Evolutionary conservation across 2,888 invertebrate species (phyloP).

Genomic region (Ophion obscuratus): DNA sequence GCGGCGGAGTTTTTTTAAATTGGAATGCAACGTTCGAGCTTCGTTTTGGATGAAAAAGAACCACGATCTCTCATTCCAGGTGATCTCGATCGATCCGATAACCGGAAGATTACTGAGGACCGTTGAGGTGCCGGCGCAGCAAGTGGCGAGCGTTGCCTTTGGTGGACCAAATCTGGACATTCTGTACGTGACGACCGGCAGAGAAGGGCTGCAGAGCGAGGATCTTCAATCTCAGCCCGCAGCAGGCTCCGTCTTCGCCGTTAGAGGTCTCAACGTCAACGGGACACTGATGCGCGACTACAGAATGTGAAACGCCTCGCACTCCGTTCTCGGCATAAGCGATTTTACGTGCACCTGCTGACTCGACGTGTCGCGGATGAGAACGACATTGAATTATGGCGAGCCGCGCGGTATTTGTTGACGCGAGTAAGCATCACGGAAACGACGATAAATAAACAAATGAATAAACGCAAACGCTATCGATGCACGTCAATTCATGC

Average conservation of each 20-base stretch:
- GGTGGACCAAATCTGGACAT: slow-evolving; percentile 88
- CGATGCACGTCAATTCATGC: neutral
- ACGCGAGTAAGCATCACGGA: neutral
- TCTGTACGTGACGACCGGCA: slow-evolving; percentile 88
- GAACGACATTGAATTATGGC: neutral
- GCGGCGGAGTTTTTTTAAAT: too few relatives aligned
- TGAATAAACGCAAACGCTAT: neutral
- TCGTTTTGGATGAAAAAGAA: too few relatives aligned
- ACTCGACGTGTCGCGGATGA: neutral
- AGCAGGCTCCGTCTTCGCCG: slow-evolving; percentile 84
- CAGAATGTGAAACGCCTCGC: slow-evolving; percentile 31
- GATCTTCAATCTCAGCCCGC: slow-evolving; percentile 82
- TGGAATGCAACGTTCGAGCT: too few relatives aligned
- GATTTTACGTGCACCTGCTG: neutral
- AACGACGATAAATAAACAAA: neutral
- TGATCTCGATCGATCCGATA: slow-evolving; percentile 86
- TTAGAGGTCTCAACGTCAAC: slow-evolving; percentile 81
- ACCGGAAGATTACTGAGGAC: slow-evolving; percentile 86
- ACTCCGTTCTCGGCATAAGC: neutral
- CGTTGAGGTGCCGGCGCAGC: slow-evolving; percentile 86
- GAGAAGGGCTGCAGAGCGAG: slow-evolving; percentile 81
- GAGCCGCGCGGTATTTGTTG: neutral
- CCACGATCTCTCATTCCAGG: slow-evolving; percentile 82
- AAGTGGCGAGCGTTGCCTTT: slow-evolving; percentile 89
- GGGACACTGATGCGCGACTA: slow-evolving; percentile 73